Base-by-base conservation (phyloP, 30 jellyfish, hydroid and myxozoan species). In the Cassiopea andromeda region DNA sequence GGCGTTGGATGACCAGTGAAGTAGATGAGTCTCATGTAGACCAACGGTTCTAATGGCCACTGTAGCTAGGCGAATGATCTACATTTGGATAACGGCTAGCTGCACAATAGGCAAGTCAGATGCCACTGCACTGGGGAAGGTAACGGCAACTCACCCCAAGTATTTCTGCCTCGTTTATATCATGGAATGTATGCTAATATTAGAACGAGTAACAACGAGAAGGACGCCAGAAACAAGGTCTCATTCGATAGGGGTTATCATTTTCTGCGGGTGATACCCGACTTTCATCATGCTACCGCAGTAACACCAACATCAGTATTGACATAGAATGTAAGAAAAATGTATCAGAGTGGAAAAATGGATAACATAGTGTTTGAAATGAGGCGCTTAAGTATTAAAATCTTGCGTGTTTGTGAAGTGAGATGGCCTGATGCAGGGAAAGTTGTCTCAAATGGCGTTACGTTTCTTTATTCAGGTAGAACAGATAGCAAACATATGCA, bases 311-410 rank as follows among this genome's bases (percentile, higher is more conserved):
- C 0, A 54, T 54, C 0, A 54, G 0, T 0, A 54, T 45, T 78
- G 58, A 1, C 90, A 0, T 81, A 72, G 90, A 81, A 81, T 81
- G 89, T 81, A 18, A 60, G 90, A 67, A 59, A 77, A 64, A 59
- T 81, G 68, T 59, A 59, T 60, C 61, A 60, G 5, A 48, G 87
- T 60, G 90, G 86, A 73, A 59, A 81, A 66, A 44, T 64, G 64
- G 86, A 60, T 0, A 60, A 81, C 45, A 48, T 1, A 44, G 44
- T 17, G 61, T 71, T 0, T 16, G 90, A 43, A 64, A 81, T 81
- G 5, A 44, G 49, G 14, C 59, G 90, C 9, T 15, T 59, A 17
- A 48, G 64, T 0, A 43, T 81, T 54, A 66, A 64, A 0, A 43
- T 81, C 60, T 18, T 1, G 66, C 77, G 60, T 44, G 60, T 75